Percentiles rank a stretch among this genome's conserved stretches.
phyloP scores from a whole-genome alignment of 2,888 invertebrate genomes.

The Thecophora atra region DNA sequence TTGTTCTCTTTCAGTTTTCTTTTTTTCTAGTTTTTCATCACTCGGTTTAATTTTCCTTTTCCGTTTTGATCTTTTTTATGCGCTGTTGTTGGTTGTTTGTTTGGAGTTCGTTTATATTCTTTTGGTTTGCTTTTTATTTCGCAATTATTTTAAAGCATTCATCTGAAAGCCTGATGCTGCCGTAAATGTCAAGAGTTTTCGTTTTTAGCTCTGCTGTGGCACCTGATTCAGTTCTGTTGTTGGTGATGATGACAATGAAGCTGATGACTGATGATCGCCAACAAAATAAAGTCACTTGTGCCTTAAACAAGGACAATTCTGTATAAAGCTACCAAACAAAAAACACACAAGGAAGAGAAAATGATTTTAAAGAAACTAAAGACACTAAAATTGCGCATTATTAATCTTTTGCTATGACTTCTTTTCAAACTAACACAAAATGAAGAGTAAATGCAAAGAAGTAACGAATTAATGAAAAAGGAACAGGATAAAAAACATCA shows the following conservation, averaged over 20 bases:
- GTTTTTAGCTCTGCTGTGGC: neutral
- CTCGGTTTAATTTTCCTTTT: too few species aligned
- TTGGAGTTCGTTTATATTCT: neutral
- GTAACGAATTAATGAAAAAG: neutral
- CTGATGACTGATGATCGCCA: neutral
- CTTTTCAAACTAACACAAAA: too few species aligned
- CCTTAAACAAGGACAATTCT: neutral
- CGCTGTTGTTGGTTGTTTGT: neutral
- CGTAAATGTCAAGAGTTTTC: conserved; percentile 2
- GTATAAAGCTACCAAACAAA: neutral
- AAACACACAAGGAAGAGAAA: neutral
- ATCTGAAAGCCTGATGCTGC: neutral
- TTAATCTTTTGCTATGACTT: too few species aligned
- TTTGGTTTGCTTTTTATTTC: conserved; percentile 1
- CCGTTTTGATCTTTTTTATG: neutral
- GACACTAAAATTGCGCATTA: too few species aligned
- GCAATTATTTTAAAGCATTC: conserved; percentile 1
- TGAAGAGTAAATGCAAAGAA: too few species aligned
- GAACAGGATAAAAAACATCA: neutral
- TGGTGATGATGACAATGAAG: neutral
- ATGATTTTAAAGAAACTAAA: neutral
- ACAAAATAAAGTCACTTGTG: conserved; percentile 2
- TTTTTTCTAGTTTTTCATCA: too few species aligned
- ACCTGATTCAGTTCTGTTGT: neutral
- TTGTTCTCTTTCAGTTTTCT: neutral